A percentile compares a stretch with the other conserved stretches of the same genome.
These are phyloP conservation scores for Corydoras sp. DNA, from an alignment of 2,113 vertebrate genomes.

Conservation along the genomic window DNA sequence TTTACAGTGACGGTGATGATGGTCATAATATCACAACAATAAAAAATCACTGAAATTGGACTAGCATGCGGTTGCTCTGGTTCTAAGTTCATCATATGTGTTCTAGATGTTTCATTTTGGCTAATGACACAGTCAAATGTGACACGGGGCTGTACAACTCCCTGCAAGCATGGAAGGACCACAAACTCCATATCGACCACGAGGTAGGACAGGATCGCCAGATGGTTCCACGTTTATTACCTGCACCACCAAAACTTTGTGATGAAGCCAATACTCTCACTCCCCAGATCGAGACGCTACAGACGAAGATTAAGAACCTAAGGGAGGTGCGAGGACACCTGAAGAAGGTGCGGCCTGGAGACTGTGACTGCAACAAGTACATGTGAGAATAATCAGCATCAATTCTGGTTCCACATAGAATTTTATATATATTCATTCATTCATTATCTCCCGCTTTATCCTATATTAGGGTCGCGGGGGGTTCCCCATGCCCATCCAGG, in stretches of 20 bases:
- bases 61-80: too few species aligned
- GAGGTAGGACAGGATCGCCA: slow-evolving; percentile 66
- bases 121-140: slow-evolving; percentile 85
- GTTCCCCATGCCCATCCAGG: too few species aligned
- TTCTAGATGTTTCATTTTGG: slow-evolving; percentile 83
- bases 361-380: slow-evolving; percentile 86
- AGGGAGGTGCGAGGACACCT: slow-evolving; percentile 90
- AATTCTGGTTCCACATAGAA: not conserved
- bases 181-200: slow-evolving; percentile 93
- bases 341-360: slow-evolving; percentile 84
- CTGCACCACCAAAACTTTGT: not conserved
- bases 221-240: too few species aligned
- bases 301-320: slow-evolving; percentile 96
- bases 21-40: too few species aligned
- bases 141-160: slow-evolving; percentile 84
- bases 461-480: too few species aligned
- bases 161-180: slow-evolving; percentile 96
- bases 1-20: too few species aligned
- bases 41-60: too few species aligned
- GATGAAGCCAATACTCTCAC: not conserved
- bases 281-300: slow-evolving; percentile 87
- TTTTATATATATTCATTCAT: too few species aligned
- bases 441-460: too few species aligned
- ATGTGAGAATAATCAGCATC: slow-evolving; percentile 58
- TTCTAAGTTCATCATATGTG: too few species aligned